These are phyloP conservation scores for Cromileptes altivelis DNA, from an alignment of 2,113 vertebrate genomes.

Conservation along the genomic window DNA sequence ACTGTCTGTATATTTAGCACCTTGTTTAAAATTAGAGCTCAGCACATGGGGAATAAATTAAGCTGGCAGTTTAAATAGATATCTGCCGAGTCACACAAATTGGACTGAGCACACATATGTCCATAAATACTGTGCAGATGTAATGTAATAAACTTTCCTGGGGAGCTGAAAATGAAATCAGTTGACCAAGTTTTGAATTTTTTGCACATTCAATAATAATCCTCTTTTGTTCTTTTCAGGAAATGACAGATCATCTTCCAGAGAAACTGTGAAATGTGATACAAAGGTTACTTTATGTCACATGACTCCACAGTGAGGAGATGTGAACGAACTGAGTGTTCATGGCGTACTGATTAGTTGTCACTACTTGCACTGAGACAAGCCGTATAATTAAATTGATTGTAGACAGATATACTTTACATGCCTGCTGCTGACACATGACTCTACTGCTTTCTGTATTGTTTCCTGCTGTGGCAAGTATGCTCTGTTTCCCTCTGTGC, in stretches of 20 bases:
- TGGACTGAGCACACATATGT: conserved; percentile 36
- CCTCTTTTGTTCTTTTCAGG: background rate
- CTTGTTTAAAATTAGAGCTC: conserved; percentile 78
- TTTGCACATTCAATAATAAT: background rate
- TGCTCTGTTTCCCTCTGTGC: too few species aligned
- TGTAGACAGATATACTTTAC: background rate
- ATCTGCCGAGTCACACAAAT: conserved; percentile 70
- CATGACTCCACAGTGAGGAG: conserved; percentile 14
- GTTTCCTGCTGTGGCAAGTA: too few species aligned
- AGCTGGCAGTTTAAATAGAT: conserved; percentile 66
- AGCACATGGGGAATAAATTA: conserved; percentile 74
- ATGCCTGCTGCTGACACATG: background rate
- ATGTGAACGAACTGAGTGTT: conserved; percentile 12
- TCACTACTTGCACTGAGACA: background rate
- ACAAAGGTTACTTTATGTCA: conserved; percentile 36
- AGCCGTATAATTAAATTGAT: background rate
- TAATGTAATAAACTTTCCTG: background rate
- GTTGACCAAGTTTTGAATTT: background rate
- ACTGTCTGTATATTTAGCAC: conserved; percentile 84
- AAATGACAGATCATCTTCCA: background rate
- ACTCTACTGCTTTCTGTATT: too few species aligned
- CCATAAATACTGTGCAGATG: conserved; percentile 24
- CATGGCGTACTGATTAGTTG: background rate
- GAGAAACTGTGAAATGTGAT: conserved; percentile 27
- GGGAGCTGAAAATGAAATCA: background rate